Percentiles rank a stretch among this genome's conserved stretches.
Conservation (phyloP, 2,888 invertebrate genomes). For the Drosophila limbata region DNA sequence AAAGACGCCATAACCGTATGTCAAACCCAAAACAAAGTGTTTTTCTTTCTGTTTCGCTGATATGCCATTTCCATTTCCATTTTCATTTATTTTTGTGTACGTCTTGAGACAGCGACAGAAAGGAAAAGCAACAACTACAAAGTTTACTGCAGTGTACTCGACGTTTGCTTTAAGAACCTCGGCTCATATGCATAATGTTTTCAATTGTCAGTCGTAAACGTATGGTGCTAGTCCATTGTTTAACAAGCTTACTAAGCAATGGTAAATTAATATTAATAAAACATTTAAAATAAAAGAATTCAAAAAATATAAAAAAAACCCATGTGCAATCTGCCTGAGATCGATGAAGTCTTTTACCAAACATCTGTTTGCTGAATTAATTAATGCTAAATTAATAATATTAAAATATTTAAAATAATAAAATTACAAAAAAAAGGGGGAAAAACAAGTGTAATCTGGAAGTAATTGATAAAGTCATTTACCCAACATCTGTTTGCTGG, state of each 20-base stretch:
- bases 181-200: slow-evolving; percentile 6
- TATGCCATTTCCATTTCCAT: slow-evolving; percentile 8
- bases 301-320: too few species aligned
- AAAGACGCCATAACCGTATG: slow-evolving; percentile 22
- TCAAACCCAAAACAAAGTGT: slow-evolving; percentile 21
- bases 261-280: neutral
- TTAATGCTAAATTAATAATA: neutral
- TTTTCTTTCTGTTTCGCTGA: slow-evolving; percentile 16
- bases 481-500: neutral
- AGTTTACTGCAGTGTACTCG: slow-evolving; percentile 4
- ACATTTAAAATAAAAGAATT: neutral
- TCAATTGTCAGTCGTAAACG: slow-evolving; percentile 15
- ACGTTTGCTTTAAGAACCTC: slow-evolving; percentile 24
- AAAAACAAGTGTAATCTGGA: neutral
- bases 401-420: neutral
- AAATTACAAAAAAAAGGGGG: neutral
- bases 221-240: slow-evolving; percentile 15
- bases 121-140: neutral
- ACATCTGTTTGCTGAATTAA: too few species aligned
- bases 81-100: slow-evolving; percentile 8
- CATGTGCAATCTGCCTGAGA: too few species aligned
- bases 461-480: neutral
- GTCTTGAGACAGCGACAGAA: neutral
- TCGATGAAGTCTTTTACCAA: too few species aligned
- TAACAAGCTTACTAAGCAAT: neutral